Base-by-base conservation (phyloP, 2,888 invertebrate species). In the Platypus cylindrus region DNA sequence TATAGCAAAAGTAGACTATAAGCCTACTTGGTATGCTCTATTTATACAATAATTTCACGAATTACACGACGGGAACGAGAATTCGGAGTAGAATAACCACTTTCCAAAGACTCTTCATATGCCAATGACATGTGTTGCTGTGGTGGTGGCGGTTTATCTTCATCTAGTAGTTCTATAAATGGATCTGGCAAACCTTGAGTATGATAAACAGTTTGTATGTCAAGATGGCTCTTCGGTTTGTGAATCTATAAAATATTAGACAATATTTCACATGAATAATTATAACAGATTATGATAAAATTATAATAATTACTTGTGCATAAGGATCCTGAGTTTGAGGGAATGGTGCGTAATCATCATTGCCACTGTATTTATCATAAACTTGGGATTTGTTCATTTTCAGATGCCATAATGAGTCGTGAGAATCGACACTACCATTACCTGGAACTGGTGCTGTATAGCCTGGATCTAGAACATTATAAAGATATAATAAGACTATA, bases 361-460 rank as follows among this genome's bases (percentile, higher is more conserved):
- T 75, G 18, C 79, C 76, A 9, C 79, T 81, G 58, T 86, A 86
- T 56, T 86, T 84, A 60, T 86, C 85, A 58, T 80, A 80, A 31
- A 79, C 80, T 51, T 78, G 40, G 8, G 43, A 34, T 4, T 36
- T 37, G 7, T 37, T 47, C 73, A 82, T 82, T 64, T 90, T 90
- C 73, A 89, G 81, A 64, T 89, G 89, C 90, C 91, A 89, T 53
- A 91, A 65, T 23, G 90, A 90, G 61, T 90, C 89, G 62, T 90
- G 90, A 3, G 89, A 90, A 66, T 91, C 89, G 37, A 90, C 89
- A 51, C 89, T 89, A 47, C 90, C 90, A n/a, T 43, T 43, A 18
- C 42, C 42, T 12, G 39, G 39, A 15, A 43, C 31, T 3, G 41
- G 30, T n/a, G 41, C 36, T 11, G 41, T 41, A 15, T 41, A 41